These are phyloP conservation scores for Corynorhinus townsendii DNA, from an alignment of 2,113 vertebrate species.

Conservation along the genomic window DNA sequence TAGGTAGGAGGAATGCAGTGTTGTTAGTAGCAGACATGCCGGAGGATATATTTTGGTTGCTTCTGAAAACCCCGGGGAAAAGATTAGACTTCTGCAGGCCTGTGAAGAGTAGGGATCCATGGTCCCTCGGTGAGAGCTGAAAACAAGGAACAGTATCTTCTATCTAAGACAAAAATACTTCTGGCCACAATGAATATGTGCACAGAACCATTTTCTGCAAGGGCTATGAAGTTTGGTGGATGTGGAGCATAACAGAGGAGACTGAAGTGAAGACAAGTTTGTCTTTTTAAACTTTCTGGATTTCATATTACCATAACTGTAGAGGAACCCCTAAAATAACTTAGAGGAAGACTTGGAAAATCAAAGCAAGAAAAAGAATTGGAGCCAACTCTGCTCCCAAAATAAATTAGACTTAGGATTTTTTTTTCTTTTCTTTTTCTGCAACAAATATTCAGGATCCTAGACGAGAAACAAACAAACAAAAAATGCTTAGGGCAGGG, in stretches of 20 bases:
- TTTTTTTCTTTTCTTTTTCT: not conserved
- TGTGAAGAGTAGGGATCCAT: not conserved
- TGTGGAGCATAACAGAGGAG: not conserved
- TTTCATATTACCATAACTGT: not conserved
- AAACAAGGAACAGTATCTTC: not conserved
- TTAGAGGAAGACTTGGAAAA: not conserved
- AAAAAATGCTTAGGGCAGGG: not conserved
- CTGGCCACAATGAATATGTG: not conserved
- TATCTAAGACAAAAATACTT: not conserved
- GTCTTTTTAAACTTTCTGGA: not conserved
- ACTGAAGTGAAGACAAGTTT: not conserved
- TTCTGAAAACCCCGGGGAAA: not conserved
- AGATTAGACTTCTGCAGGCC: not conserved
- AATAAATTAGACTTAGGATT: not conserved
- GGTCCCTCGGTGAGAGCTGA: not conserved
- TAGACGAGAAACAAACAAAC: not conserved
- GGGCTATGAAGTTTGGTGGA: not conserved
- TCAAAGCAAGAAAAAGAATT: not conserved
- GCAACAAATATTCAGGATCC: not conserved
- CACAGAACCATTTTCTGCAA: not conserved
- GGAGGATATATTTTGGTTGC: not conserved
- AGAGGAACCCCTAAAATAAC: not conserved
- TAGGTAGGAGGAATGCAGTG: not conserved
- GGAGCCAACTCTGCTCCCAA: not conserved
- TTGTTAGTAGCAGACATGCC: not conserved